phyloP scores from a whole-genome alignment of 2,113 vertebrate species.

The Aspiorhynchus laticeps region DNA sequence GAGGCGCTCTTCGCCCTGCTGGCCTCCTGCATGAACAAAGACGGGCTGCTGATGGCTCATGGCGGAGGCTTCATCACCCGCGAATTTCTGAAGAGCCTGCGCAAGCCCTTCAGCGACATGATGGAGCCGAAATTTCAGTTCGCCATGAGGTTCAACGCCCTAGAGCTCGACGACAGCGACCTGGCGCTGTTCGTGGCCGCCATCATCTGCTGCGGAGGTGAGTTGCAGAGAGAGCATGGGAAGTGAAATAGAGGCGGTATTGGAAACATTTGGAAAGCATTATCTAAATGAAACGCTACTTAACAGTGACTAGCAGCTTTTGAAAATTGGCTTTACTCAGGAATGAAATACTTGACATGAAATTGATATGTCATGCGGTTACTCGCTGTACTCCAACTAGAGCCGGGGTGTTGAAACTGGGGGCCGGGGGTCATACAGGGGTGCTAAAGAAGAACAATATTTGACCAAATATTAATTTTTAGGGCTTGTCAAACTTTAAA shows the following conservation, averaged over 20 bases:
- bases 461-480: not conserved
- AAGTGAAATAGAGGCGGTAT: not conserved
- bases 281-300: not conserved
- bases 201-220: slow-evolving; percentile 98
- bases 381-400: not conserved
- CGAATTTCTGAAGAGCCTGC: slow-evolving; percentile 94
- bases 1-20: slow-evolving; percentile 97
- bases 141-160: slow-evolving; percentile 93
- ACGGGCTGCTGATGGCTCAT: slow-evolving; percentile 91
- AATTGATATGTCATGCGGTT: not conserved
- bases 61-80: slow-evolving; percentile 94
- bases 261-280: not conserved
- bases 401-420: not conserved
- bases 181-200: slow-evolving; percentile 96
- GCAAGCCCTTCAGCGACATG: slow-evolving; percentile 94
- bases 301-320: not conserved
- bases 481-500: not conserved
- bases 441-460: not conserved
- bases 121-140: slow-evolving; percentile 99
- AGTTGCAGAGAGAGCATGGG: slow-evolving; percentile 43
- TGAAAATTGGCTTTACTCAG: not conserved
- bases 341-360: not conserved
- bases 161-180: slow-evolving; percentile 95
- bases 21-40: slow-evolving; percentile 98
- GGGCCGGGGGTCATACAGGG: not conserved